phyloP scores from a whole-genome alignment of 2,888 invertebrate species.

The Tetranychus piercei region DNA sequence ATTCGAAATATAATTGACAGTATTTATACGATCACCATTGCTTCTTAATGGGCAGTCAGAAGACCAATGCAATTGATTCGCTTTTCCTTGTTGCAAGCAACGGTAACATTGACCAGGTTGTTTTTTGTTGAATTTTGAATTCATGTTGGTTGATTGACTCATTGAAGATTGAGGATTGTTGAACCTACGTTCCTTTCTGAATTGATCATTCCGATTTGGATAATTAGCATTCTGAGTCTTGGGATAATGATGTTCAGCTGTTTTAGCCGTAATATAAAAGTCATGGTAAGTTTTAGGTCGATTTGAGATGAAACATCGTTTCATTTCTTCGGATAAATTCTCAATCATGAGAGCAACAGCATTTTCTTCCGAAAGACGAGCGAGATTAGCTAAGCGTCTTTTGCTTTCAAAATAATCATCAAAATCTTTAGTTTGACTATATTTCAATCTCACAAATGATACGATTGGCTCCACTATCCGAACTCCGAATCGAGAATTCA shows the following conservation, averaged over 20 bases:
- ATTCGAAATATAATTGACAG: too few species aligned
- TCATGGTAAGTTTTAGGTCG: conserved; percentile 12
- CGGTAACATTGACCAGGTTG: too few species aligned
- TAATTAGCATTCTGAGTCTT: too few species aligned
- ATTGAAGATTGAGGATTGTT: too few species aligned
- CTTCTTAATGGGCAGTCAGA: too few species aligned
- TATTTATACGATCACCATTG: too few species aligned
- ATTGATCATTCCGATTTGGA: too few species aligned
- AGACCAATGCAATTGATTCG: too few species aligned
- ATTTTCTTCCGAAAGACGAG: conserved; percentile 6
- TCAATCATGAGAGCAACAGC: conserved; percentile 14
- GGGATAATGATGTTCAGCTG: neutral
- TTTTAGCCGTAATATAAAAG: conserved; percentile 9
- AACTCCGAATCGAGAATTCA: conserved; percentile 6
- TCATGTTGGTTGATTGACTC: too few species aligned
- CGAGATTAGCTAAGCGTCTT: neutral
- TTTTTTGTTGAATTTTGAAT: too few species aligned
- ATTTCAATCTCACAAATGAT: conserved; percentile 7
- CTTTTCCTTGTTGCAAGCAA: too few species aligned
- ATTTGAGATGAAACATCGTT: neutral
- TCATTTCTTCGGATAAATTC: neutral
- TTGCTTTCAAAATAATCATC: conserved; percentile 14
- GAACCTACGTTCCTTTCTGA: too few species aligned
- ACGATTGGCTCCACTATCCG: conserved; percentile 12
- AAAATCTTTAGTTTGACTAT: conserved; percentile 2